Conservation (phyloP, 2,888 invertebrate species). For the Brachyopa scutellaris region DNA sequence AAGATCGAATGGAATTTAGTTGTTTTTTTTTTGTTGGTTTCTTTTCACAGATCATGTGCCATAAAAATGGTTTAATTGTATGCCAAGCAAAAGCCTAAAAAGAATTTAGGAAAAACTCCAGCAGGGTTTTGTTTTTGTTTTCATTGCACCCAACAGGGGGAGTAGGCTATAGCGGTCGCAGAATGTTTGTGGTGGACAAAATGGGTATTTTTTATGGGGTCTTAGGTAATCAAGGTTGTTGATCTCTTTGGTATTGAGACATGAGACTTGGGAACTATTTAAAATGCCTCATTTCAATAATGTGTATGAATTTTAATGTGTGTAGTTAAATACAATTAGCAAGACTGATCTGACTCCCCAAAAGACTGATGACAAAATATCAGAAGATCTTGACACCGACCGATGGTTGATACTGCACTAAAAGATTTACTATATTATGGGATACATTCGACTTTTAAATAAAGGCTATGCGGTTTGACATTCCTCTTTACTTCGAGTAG, state of each 20-base stretch:
- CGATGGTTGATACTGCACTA: too few relatives aligned
- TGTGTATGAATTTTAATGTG: too few relatives aligned
- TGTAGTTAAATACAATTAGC: too few relatives aligned
- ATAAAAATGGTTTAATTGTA: slow-evolving; percentile 42
- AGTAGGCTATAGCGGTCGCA: not conserved
- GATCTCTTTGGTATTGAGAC: not conserved
- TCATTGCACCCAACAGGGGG: not conserved
- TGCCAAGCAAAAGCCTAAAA: not conserved
- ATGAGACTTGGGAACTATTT: too few relatives aligned
- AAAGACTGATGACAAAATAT: too few relatives aligned
- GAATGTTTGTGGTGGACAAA: slow-evolving; percentile 7
- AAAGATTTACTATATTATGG: too few relatives aligned
- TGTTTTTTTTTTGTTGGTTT: not conserved
- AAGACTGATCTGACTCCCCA: too few relatives aligned
- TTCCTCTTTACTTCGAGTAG: too few relatives aligned
- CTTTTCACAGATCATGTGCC: slow-evolving; percentile 36
- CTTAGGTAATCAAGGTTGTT: slow-evolving; percentile 3
- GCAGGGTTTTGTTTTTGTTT: slow-evolving; percentile 1
- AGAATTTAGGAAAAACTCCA: not conserved
- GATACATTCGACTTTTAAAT: too few relatives aligned
- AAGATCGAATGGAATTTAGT: slow-evolving; percentile 41
- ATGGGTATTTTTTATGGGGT: not conserved
- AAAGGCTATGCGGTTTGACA: too few relatives aligned
- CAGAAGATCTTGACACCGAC: too few relatives aligned
- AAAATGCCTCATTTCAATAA: too few relatives aligned